These are phyloP conservation scores for Dysmachus trigonus DNA, from an alignment of 2,888 invertebrate species.

Conservation along the genomic window DNA sequence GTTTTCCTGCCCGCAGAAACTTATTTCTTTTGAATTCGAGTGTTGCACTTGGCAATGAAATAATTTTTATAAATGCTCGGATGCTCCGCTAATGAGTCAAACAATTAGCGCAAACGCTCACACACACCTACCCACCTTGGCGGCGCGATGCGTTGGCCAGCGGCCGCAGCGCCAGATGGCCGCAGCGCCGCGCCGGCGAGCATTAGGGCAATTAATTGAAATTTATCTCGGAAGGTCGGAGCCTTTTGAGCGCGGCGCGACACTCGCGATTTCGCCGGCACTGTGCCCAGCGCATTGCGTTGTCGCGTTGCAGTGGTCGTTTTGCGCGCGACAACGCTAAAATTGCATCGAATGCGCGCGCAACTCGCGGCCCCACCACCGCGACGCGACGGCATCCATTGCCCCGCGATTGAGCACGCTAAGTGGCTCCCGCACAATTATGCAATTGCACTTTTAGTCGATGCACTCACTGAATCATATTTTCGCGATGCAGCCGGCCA, in stretches of 20 bases:
- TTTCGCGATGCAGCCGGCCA: neutral
- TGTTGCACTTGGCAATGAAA: neutral
- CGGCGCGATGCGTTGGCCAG: neutral
- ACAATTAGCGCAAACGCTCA: neutral
- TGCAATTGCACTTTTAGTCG: slow-evolving; percentile 24
- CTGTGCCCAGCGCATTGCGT: no score
- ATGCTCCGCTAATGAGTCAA: neutral
- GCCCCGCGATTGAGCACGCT: neutral
- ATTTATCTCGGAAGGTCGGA: slow-evolving; percentile 27
- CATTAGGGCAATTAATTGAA: slow-evolving; percentile 36
- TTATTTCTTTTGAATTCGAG: neutral
- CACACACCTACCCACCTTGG: neutral
- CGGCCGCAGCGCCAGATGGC: neutral
- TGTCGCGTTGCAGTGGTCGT: no score
- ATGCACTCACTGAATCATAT: slow-evolving; percentile 34
- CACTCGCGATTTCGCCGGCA: neutral
- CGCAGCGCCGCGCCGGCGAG: slow-evolving; percentile 8
- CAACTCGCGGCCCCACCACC: neutral
- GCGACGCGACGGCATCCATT: neutral
- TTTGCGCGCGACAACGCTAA: neutral
- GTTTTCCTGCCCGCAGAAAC: neutral
- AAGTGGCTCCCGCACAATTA: slow-evolving; percentile 7
- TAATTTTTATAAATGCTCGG: neutral
- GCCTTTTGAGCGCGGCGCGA: slow-evolving; percentile 2
- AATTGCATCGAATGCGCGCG: neutral